Evolutionary conservation across 2,888 invertebrate species (phyloP).

Genomic region (Gari tellinella): DNA sequence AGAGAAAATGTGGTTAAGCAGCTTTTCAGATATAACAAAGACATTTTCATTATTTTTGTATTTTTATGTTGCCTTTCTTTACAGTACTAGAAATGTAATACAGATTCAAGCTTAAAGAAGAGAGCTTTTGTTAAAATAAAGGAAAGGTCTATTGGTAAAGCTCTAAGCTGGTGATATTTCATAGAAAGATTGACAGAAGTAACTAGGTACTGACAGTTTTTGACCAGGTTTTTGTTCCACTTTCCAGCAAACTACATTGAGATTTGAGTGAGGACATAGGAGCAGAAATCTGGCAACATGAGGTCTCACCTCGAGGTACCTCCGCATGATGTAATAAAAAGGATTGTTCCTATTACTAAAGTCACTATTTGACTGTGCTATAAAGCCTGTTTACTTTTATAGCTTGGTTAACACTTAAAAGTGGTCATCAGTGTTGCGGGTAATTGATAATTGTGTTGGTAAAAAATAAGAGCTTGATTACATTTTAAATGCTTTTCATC

Average conservation of each 20-base stretch:
- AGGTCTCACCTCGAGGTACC: constrained; percentile 77
- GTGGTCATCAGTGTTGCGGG: constrained; percentile 5
- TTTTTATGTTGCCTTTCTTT: not conserved
- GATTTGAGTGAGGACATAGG: constrained; percentile 75
- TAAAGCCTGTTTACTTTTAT: not conserved
- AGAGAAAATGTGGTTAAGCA: constrained; percentile 1
- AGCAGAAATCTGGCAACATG: constrained; percentile 72
- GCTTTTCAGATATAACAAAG: not conserved
- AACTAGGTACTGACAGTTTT: constrained; percentile 59
- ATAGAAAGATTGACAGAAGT: constrained; percentile 22
- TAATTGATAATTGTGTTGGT: constrained; percentile 3
- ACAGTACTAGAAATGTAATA: not conserved
- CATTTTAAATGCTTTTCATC: constrained; percentile 7
- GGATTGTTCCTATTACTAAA: no score
- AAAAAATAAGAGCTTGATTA: constrained; percentile 2
- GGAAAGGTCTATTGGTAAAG: constrained; percentile 18
- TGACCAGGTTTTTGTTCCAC: constrained; percentile 81
- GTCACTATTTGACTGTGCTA: no score
- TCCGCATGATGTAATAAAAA: constrained; percentile 90
- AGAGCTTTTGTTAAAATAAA: constrained; percentile 5
- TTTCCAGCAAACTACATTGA: constrained; percentile 77
- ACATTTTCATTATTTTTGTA: constrained; percentile 9
- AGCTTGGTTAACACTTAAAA: constrained; percentile 1
- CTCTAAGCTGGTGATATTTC: constrained; percentile 45
- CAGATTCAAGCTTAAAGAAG: no score